Percentiles rank a stretch among this genome's conserved stretches.
Evolutionary conservation across 2,113 vertebrate species (phyloP).

Genomic region (Guaruba guarouba): DNA sequence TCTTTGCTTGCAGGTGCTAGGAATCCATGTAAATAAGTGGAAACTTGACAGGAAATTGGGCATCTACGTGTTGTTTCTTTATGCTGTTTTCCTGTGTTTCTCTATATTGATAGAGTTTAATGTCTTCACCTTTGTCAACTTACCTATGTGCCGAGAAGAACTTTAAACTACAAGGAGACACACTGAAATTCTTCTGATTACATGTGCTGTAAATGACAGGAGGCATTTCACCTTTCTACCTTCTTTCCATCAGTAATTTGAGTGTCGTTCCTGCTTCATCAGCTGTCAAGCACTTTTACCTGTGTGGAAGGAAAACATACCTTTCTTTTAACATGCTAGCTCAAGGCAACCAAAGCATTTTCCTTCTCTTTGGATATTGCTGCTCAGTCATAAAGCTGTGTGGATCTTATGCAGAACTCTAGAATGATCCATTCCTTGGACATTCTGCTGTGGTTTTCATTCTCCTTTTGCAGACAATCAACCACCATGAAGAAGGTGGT

Average conservation of each 20-base stretch:
- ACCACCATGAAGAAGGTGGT: background rate
- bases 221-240: constrained; percentile 33
- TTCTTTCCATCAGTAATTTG: constrained; percentile 43
- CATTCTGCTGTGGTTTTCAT: constrained; percentile 2
- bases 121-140: constrained; percentile 98
- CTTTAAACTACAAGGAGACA: constrained; percentile 66
- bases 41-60: constrained; percentile 91
- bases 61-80: constrained; percentile 87
- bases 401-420: constrained; percentile 15
- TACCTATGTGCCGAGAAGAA: constrained; percentile 93
- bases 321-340: constrained; percentile 33
- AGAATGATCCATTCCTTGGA: background rate
- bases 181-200: constrained; percentile 3
- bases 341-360: constrained; percentile 54
- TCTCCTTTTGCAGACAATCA: constrained; percentile 46
- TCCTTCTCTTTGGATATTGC: constrained; percentile 45
- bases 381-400: background rate
- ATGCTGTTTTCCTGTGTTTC: constrained; percentile 92
- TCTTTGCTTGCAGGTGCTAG: constrained; percentile 80
- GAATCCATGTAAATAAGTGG: constrained; percentile 95
- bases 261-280: constrained; percentile 60
- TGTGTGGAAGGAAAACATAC: constrained; percentile 43
- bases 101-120: constrained; percentile 98
- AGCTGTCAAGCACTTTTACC: constrained; percentile 52
- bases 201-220: constrained; percentile 35